Percentiles rank a stretch among this genome's conserved stretches.
phyloP scores from a whole-genome alignment of 1,140 invertebrate species.

The Leptinotarsa lineolata region DNA sequence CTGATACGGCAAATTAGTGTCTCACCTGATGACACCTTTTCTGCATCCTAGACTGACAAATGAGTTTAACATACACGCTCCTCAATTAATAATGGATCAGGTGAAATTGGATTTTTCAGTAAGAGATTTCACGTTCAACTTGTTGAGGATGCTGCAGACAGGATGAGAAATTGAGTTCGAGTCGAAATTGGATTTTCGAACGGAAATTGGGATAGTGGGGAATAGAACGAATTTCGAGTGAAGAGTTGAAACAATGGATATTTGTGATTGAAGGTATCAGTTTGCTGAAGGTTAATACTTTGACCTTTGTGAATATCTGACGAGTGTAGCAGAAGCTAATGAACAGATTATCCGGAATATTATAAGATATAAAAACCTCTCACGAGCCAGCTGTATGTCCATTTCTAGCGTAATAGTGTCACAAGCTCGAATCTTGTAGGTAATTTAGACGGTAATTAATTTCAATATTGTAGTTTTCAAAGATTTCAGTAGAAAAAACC shows the following conservation, averaged over 20 bases:
- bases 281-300: no score
- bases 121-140: slow-evolving; percentile 3
- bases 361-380: no score
- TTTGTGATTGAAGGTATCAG: neutral
- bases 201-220: neutral
- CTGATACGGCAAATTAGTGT: slow-evolving; percentile 2
- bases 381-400: no score
- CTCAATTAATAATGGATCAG: slow-evolving; percentile 6
- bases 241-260: neutral
- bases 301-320: no score
- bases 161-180: slow-evolving; percentile 5
- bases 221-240: neutral
- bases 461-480: no score
- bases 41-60: neutral
- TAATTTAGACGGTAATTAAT: no score
- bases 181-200: neutral
- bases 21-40: slow-evolving; percentile 1
- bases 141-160: slow-evolving; percentile 7
- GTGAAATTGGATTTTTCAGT: slow-evolving; percentile 3
- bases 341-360: no score
- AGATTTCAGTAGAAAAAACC: no score
- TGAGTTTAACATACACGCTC: slow-evolving; percentile 1
- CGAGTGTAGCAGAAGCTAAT: no score
- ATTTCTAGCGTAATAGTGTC: no score
- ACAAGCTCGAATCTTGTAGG: no score